Evolutionary conservation across 2,888 invertebrate genomes (phyloP).

Genomic region (Brenthis ino): DNA sequence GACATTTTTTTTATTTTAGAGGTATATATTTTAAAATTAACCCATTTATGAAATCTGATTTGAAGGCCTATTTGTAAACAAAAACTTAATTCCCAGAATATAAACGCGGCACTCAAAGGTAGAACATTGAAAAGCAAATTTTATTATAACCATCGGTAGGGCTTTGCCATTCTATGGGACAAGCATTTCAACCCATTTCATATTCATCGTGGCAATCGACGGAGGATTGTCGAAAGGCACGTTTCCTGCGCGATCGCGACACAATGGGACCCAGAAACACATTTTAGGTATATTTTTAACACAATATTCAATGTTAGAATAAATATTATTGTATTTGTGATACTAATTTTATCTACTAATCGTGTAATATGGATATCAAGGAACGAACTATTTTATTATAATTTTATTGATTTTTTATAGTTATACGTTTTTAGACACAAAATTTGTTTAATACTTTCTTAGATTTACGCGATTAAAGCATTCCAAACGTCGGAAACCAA

Average conservation of each 20-base stretch:
- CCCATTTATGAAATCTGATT: neutral
- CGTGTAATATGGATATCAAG: no score
- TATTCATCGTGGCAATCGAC: constrained; percentile 22
- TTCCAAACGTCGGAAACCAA: no score
- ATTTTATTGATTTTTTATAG: no score
- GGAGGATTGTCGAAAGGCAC: constrained; percentile 14
- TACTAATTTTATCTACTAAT: no score
- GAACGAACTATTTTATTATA: no score
- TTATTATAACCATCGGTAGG: constrained; percentile 12
- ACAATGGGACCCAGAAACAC: constrained; percentile 10
- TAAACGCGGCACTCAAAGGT: neutral
- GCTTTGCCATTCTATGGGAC: constrained; percentile 11
- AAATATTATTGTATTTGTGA: no score
- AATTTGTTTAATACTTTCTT: no score
- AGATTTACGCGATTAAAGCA: no score
- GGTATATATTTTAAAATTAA: no score
- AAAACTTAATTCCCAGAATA: neutral
- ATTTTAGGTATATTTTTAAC: constrained; percentile 4
- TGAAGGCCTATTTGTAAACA: constrained; percentile 4
- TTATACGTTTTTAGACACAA: no score
- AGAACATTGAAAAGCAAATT: constrained; percentile 21
- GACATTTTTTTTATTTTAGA: no score
- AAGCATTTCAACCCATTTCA: constrained; percentile 16
- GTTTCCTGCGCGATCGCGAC: constrained; percentile 17
- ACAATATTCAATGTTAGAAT: neutral